Conservation (phyloP, 2,113 vertebrate genomes). For the Tenebrosternarchus preto region DNA sequence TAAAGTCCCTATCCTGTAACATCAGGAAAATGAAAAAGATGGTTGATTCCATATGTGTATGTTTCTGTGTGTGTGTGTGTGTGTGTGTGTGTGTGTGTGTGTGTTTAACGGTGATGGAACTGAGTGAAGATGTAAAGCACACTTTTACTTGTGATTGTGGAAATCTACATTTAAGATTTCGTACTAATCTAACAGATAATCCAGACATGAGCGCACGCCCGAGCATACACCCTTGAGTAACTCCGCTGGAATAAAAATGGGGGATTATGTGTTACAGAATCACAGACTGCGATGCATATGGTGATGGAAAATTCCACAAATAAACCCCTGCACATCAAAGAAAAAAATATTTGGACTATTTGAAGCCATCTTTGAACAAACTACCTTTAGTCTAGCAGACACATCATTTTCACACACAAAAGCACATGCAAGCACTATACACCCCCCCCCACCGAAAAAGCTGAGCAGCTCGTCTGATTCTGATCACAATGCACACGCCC, state of each 20-base stretch:
- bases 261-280: too few species aligned
- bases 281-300: neutral
- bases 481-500: slow-evolving; percentile 32
- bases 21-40: slow-evolving; percentile 47
- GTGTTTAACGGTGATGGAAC: slow-evolving; percentile 14
- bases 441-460: neutral
- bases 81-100: slow-evolving; percentile 28
- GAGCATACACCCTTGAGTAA: neutral
- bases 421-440: slow-evolving; percentile 19
- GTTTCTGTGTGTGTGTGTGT: slow-evolving; percentile 16
- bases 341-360: too few species aligned
- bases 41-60: slow-evolving; percentile 34
- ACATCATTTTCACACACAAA: slow-evolving; percentile 23
- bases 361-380: slow-evolving; percentile 32
- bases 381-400: slow-evolving; percentile 38
- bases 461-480: slow-evolving; percentile 8
- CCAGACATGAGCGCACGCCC: neutral
- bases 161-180: neutral
- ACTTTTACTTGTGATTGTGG: neutral
- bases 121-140: neutral
- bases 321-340: neutral
- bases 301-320: slow-evolving; percentile 3
- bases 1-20: slow-evolving; percentile 44
- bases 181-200: neutral
- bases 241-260: neutral